Conservation (phyloP, 1,140 invertebrate genomes). For the Euwallacea fornicatus region DNA sequence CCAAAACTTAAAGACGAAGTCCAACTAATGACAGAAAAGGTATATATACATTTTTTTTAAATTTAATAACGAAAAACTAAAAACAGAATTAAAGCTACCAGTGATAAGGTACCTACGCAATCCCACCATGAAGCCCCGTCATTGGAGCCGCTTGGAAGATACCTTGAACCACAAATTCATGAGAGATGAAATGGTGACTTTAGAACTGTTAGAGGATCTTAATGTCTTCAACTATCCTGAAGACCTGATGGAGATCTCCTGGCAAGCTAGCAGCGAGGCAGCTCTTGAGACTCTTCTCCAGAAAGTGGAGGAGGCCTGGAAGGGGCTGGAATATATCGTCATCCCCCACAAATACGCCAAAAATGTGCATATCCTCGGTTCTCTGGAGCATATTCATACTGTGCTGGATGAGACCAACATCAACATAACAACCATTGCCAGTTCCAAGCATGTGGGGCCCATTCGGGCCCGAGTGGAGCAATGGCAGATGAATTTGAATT, state of each 20-base stretch:
- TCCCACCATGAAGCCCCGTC: conserved; percentile 70
- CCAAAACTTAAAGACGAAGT: conserved; percentile 74
- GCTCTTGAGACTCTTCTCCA: conserved; percentile 76
- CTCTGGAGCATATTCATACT: conserved; percentile 80
- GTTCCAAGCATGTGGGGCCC: conserved; percentile 79
- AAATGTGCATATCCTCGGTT: conserved; percentile 80
- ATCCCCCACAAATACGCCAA: conserved; percentile 76
- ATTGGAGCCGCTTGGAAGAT: conserved; percentile 81
- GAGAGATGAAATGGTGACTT: conserved; percentile 66
- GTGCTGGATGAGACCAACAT: conserved; percentile 84
- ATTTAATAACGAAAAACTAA: too few relatives aligned
- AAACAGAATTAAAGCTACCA: conserved; percentile 59
- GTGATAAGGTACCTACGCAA: conserved; percentile 75
- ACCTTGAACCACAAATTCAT: conserved; percentile 72
- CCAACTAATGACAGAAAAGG: conserved; percentile 74
- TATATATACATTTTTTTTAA: conserved; percentile 44
- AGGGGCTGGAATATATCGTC: conserved; percentile 73
- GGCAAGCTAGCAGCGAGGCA: conserved; percentile 81
- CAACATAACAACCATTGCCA: conserved; percentile 80
- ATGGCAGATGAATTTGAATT: conserved; percentile 72
- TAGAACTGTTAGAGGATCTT: conserved; percentile 69
- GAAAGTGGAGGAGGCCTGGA: conserved; percentile 83
- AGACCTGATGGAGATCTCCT: conserved; percentile 80
- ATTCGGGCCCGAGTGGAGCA: conserved; percentile 80
- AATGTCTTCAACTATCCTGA: conserved; percentile 70